A percentile compares a stretch with the other conserved stretches of the same genome.
Conservation (phyloP, 2,797 vertebrate species). For the Telmatherina bonti region DNA sequence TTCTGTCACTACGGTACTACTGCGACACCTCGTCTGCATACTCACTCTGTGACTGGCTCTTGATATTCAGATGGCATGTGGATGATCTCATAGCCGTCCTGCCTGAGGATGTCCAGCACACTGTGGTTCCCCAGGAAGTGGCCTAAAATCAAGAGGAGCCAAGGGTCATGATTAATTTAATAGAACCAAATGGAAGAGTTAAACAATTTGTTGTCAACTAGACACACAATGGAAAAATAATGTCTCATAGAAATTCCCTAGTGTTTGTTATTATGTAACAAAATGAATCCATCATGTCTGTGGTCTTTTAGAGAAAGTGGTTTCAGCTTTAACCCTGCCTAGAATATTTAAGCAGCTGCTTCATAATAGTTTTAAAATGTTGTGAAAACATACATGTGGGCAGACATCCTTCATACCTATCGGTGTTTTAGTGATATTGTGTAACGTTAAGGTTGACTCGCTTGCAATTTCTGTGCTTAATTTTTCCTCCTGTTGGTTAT, state of each 20-base stretch:
- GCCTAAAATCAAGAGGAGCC: conserved; percentile 79
- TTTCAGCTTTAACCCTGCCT: not conserved
- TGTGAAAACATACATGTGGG: not conserved
- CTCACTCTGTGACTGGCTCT: conserved; percentile 89
- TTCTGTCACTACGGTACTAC: not conserved
- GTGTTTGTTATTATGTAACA: not conserved
- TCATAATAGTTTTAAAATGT: not conserved
- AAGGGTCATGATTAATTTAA: conserved; percentile 14
- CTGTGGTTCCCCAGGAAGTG: conserved; percentile 99
- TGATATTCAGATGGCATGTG: conserved; percentile 87
- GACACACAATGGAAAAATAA: not conserved
- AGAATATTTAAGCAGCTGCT: not conserved
- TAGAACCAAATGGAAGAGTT: not conserved
- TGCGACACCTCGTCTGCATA: not conserved
- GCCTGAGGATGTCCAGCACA: conserved; percentile 94
- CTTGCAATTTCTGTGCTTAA: not conserved
- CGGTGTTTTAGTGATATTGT: not conserved
- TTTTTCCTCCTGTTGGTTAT: not conserved
- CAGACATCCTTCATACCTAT: not conserved
- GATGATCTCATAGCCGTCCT: conserved; percentile 93
- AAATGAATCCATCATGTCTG: not conserved
- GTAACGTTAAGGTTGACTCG: not conserved
- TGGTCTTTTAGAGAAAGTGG: not conserved
- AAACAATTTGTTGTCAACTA: not conserved
- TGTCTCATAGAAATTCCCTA: not conserved